These are phyloP conservation scores for Notamacropus eugenii DNA, from an alignment of 2,797 vertebrate species.

Conservation along the genomic window DNA sequence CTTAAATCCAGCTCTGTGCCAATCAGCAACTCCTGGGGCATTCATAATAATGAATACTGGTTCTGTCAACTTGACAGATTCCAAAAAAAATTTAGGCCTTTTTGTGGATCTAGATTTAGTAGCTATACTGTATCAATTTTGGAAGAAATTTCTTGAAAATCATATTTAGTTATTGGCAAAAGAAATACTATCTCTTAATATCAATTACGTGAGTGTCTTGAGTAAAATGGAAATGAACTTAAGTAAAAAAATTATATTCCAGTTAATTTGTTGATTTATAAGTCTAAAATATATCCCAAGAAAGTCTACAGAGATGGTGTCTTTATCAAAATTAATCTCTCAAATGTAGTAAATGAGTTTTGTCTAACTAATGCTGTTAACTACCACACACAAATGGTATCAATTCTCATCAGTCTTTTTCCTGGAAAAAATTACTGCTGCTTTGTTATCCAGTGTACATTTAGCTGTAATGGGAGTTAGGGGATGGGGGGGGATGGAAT, in stretches of 20 bases:
- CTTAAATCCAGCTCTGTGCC: neutral
- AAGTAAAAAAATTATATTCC: slow-evolving; percentile 65
- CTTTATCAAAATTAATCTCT: slow-evolving; percentile 67
- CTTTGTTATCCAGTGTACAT: neutral
- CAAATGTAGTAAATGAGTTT: slow-evolving; percentile 61
- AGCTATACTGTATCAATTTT: slow-evolving; percentile 41
- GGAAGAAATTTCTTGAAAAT: slow-evolving; percentile 46
- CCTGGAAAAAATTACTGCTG: slow-evolving; percentile 50
- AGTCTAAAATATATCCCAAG: slow-evolving; percentile 52
- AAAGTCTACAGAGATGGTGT: slow-evolving; percentile 56
- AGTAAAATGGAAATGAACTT: slow-evolving; percentile 62
- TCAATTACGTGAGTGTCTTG: slow-evolving; percentile 60
- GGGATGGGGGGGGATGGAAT: neutral
- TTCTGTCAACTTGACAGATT: neutral
- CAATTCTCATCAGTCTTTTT: slow-evolving; percentile 52
- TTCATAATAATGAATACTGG: neutral
- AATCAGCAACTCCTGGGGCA: neutral
- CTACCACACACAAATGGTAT: slow-evolving; percentile 53
- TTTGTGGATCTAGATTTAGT: slow-evolving; percentile 10
- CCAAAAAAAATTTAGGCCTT: neutral
- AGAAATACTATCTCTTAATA: slow-evolving; percentile 38
- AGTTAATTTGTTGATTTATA: slow-evolving; percentile 72
- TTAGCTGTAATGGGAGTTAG: neutral
- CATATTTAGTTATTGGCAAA: slow-evolving; percentile 50
- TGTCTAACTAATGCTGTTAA: slow-evolving; percentile 64